Conservation (phyloP, 1,140 invertebrate species). For the Sesamia nonagrioides region DNA sequence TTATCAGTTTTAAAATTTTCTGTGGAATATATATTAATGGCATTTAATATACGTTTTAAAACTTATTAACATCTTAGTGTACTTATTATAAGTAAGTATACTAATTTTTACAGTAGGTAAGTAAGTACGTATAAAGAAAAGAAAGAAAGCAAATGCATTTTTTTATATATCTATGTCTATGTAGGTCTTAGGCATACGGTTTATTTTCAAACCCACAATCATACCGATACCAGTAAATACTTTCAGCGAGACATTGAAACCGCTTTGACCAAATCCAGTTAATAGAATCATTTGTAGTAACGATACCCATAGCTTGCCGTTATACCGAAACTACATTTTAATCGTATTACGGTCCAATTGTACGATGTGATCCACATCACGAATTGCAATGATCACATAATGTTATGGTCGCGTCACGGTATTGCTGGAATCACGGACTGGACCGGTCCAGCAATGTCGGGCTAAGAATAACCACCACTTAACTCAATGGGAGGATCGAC, state of each 20-base stretch:
- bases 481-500: constrained; percentile 12
- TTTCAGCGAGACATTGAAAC: constrained; percentile 2
- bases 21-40: too few relatives aligned
- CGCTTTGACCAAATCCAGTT: not conserved
- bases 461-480: constrained; percentile 31
- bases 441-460: not conserved
- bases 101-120: too few relatives aligned
- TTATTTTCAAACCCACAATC: not conserved
- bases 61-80: too few relatives aligned
- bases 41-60: too few relatives aligned
- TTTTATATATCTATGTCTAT: too few relatives aligned
- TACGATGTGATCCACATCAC: constrained; percentile 17
- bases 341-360: constrained; percentile 40
- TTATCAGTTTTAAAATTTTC: too few relatives aligned
- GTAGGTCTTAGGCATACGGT: not conserved
- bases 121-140: too few relatives aligned
- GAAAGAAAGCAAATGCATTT: too few relatives aligned
- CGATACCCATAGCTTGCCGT: constrained; percentile 23
- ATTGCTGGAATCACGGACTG: not conserved
- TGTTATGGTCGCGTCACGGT: constrained; percentile 18
- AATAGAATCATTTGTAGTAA: constrained; percentile 37
- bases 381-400: constrained; percentile 37
- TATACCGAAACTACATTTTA: constrained; percentile 38
- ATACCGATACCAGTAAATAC: not conserved
- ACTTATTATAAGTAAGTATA: too few relatives aligned